Evolutionary conservation across 2,888 invertebrate genomes (phyloP), one percentile per base, ranked within the genome.

Genomic region (Dinocampus coccinellae): DNA sequence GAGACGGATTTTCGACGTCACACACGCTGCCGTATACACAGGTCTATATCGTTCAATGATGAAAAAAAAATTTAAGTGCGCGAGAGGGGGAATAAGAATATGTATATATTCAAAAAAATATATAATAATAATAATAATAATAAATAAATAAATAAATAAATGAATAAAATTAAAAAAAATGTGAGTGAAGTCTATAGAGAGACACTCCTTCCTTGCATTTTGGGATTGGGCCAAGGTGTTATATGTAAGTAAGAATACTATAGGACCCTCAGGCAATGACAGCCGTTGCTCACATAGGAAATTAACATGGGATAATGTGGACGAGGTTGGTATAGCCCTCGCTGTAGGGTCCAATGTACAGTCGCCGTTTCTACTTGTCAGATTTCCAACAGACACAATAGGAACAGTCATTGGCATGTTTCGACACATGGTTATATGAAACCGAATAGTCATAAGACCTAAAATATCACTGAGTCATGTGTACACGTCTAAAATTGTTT

Each of bases 231-330:
- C 80, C 80, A 79, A 84, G 86, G 87, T 87, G 87, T 87, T 87
- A 86, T 84, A 85, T 86, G 87, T 87, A 85, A 85, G 84, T 85
- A 70, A 75, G 73, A 70, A 69, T 61, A 72, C 4, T 16, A n/a
- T 70, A 69, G 72, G 70, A 69, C 81, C 85, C 83, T 79, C 82
- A 85, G 85, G 86, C 86, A 87, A 85, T 86, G 86, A 86, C 87
- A 87, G 86, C 83, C 85, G 80, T 82, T 79, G 83, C 82, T 80
- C 47, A 7, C 47, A n/a, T 16, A 47, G 79, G 81, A 83, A 87
- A 87, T 87, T 87, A 87, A 86, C 87, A 87, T 87, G 86, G 86
- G 87, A 87, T 87, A 87, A 87, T 87, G 84, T 85, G 85, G 74
- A 69, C 84, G 81, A 82, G 79, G 81, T 81, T 81, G 81, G 77